Base-by-base conservation (phyloP, 2,888 invertebrate genomes). In the Fragum sueziense region DNA sequence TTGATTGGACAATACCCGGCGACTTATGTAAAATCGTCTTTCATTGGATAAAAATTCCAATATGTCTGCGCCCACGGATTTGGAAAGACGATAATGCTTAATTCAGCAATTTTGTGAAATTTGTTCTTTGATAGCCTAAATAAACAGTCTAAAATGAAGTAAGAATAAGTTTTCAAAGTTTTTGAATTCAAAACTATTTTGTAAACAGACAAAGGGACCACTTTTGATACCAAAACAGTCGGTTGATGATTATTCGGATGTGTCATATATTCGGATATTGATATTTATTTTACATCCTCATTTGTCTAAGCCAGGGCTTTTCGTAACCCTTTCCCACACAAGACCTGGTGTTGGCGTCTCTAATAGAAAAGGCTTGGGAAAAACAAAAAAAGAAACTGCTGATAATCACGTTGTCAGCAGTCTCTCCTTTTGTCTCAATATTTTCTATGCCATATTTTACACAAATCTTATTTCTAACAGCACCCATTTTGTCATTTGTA, bases 1-100 rank as follows among this genome's bases (percentile, higher is more conserved):
- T 57, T 74, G 41, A 76, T 80, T 80, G 80, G 80, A 27, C 65
- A 20, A 34, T 57, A 37, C 22, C 31, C 11, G 25, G 27, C 33
- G 11, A 4, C 9, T 54, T 65, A 2, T 68, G 29, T 67, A 27
- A 73, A 34, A 14, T 2, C 3, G 3, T 14, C 25, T 71, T 34
- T 52, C 41, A 77, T 77, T 80, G 76, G 80, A 20, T 65, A 29
- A 59, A 29, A 17, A 29, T 41, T 70, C 25, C 74, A 76, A 80
- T 14, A 80, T 80, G 80, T 80, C 80, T 67, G 80, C 80, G 76
- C 80, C 76, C 76, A 61, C 41, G 37, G 17, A 17, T 33, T 62
- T 17, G 9, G 34, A 33, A n/a, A n/a, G 0, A 14, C 20, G 17
- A n/a, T 17, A 14, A 4, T 33, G 33, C n/a, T 33, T 7, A 33